Conservation (phyloP, 2,888 invertebrate species). For the Physocephala rufipes region DNA sequence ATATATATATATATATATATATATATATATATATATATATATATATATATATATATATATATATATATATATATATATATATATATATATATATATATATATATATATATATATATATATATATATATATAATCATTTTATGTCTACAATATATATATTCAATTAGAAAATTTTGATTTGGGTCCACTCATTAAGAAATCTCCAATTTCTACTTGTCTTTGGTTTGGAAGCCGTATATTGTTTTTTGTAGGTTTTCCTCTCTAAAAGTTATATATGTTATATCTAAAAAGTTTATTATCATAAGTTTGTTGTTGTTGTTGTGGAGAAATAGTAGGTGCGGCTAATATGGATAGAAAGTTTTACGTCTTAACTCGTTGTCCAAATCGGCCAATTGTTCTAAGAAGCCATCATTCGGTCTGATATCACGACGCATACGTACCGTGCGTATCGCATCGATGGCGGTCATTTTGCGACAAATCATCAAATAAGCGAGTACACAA, state of each 20-base stretch:
- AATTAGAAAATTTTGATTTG: slow-evolving; percentile 28
- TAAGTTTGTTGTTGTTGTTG: slow-evolving; percentile 2
- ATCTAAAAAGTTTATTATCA: not conserved
- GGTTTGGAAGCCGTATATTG: slow-evolving; percentile 12
- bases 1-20: slow-evolving; percentile 4
- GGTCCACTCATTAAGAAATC: slow-evolving; percentile 21
- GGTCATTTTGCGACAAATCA: slow-evolving; percentile 80
- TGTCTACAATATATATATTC: not conserved
- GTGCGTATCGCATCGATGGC: slow-evolving; percentile 77
- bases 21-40: not conserved
- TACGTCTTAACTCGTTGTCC: slow-evolving; percentile 70
- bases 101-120: slow-evolving; percentile 9
- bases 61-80: slow-evolving; percentile 6
- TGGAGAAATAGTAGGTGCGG: not conserved
- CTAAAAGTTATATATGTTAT: not conserved
- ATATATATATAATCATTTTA: slow-evolving; percentile 14
- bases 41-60: not conserved
- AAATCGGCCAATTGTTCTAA: slow-evolving; percentile 79
- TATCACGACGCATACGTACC: slow-evolving; percentile 76
- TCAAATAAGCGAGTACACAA: slow-evolving; percentile 81
- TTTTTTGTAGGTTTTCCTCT: slow-evolving; percentile 1
- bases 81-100: slow-evolving; percentile 9
- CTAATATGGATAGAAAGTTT: slow-evolving; percentile 65
- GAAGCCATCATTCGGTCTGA: slow-evolving; percentile 84
- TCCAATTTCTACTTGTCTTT: slow-evolving; percentile 23